Evolutionary conservation across 1,140 invertebrate species (phyloP).

Genomic region (Trichonephila clavipes): DNA sequence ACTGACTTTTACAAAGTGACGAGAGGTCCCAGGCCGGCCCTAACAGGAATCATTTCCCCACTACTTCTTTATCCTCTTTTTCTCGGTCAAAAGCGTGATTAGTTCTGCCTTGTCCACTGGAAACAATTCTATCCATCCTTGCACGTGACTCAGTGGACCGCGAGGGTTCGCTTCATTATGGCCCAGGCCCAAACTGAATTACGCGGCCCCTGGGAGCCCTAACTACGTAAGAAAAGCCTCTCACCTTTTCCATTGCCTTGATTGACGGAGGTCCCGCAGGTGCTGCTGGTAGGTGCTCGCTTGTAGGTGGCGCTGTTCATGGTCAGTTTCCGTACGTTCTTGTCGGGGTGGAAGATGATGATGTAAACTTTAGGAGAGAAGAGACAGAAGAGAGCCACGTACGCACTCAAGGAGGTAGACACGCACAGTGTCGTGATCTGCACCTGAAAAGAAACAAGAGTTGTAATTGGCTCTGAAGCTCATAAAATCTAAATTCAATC

Average conservation of each 20-base stretch:
- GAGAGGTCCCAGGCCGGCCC: background rate
- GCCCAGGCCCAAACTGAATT: conserved; percentile 2
- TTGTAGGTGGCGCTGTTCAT: conserved; percentile 82
- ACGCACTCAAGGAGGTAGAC: conserved; percentile 83
- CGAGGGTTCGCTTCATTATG: conserved; percentile 7
- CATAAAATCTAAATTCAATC: too few relatives aligned
- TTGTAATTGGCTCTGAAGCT: too few relatives aligned
- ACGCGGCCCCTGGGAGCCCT: background rate
- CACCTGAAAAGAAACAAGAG: conserved; percentile 79
- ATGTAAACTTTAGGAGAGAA: conserved; percentile 84
- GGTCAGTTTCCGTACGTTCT: conserved; percentile 84
- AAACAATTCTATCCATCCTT: background rate
- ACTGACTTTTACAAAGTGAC: conserved; percentile 17
- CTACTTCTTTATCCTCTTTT: background rate
- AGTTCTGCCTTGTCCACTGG: background rate
- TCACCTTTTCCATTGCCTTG: conserved; percentile 79
- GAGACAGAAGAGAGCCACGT: conserved; percentile 83
- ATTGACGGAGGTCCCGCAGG: conserved; percentile 79
- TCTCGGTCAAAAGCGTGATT: background rate
- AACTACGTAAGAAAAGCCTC: conserved; percentile 8
- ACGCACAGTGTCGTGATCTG: conserved; percentile 84
- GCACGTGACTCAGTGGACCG: background rate
- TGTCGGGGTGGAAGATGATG: conserved; percentile 83
- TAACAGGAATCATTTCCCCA: background rate
- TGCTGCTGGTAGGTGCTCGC: conserved; percentile 79